A percentile compares a stretch with the other conserved stretches of the same genome.
Evolutionary conservation across 2,797 vertebrate genomes (phyloP).

Genomic region (Okamejei kenojei): DNA sequence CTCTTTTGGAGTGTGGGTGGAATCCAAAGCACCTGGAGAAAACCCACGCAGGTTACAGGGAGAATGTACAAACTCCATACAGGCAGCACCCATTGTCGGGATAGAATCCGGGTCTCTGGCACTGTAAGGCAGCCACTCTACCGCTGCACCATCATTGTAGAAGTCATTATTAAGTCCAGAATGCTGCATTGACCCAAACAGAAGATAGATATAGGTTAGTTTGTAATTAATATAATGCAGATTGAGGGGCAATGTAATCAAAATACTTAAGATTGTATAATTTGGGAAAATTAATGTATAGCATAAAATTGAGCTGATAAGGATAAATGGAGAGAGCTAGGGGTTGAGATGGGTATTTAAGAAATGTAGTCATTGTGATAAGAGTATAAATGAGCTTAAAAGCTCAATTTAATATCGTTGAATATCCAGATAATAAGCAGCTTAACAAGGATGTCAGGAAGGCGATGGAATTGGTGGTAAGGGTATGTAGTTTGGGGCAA

Average conservation of each 20-base stretch:
- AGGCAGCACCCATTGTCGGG: no score
- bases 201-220: no score
- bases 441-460: not conserved
- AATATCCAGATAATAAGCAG: not conserved
- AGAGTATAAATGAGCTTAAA: not conserved
- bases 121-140: no score
- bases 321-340: not conserved
- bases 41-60: no score
- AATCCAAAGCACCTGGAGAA: no score
- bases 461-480: not conserved
- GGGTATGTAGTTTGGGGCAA: not conserved
- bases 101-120: no score
- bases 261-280: not conserved
- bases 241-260: not conserved
- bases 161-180: no score
- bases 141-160: no score
- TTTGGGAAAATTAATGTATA: not conserved
- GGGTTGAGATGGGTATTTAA: not conserved
- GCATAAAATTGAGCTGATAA: not conserved
- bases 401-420: not conserved
- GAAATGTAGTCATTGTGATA: not conserved
- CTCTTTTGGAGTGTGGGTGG: no score
- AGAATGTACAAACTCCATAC: no score
- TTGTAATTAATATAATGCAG: not conserved
- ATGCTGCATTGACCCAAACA: no score